Evolutionary conservation across 2,113 vertebrate genomes (phyloP).

Genomic region (Cololabis saira): DNA sequence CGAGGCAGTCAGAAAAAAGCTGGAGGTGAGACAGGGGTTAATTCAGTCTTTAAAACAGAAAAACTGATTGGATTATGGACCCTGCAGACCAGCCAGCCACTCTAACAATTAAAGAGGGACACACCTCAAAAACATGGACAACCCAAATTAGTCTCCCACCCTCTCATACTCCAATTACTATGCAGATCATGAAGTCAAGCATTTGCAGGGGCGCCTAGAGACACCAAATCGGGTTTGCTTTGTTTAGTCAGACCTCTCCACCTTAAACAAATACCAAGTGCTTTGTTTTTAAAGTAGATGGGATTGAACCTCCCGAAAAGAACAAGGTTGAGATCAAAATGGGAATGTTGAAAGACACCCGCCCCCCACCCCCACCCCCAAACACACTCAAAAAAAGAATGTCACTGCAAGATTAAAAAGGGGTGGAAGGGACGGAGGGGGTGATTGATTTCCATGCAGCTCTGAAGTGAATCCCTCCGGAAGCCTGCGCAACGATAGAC

Average conservation of each 20-base stretch:
- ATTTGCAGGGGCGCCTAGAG: conserved; percentile 13
- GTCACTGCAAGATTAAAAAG: conserved; percentile 66
- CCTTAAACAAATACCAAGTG: conserved; percentile 63
- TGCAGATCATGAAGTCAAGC: conserved; percentile 62
- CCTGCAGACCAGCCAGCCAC: conserved; percentile 48
- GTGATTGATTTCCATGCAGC: conserved; percentile 79
- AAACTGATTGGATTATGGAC: conserved; percentile 70
- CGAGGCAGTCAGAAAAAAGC: conserved; percentile 52
- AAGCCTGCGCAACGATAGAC: conserved; percentile 58
- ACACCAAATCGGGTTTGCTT: conserved; percentile 57
- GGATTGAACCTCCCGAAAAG: conserved; percentile 52
- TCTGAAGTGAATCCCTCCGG: conserved; percentile 72
- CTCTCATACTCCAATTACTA: conserved; percentile 41
- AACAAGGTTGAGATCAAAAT: conserved; percentile 49
- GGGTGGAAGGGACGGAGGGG: conserved; percentile 52
- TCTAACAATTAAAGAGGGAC: conserved; percentile 65
- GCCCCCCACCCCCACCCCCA: background rate
- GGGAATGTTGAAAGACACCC: conserved; percentile 43
- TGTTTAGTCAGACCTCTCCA: conserved; percentile 43
- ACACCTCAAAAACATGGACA: conserved; percentile 61
- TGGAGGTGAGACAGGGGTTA: conserved; percentile 72
- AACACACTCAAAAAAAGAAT: conserved; percentile 31
- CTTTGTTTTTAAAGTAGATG: conserved; percentile 68
- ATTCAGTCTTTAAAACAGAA: conserved; percentile 74
- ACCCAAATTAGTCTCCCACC: conserved; percentile 39